A percentile compares a stretch with the other conserved stretches of the same genome.
These are phyloP conservation scores for Thermophis baileyi DNA, from an alignment of 2,113 vertebrate genomes.

Conservation along the genomic window DNA sequence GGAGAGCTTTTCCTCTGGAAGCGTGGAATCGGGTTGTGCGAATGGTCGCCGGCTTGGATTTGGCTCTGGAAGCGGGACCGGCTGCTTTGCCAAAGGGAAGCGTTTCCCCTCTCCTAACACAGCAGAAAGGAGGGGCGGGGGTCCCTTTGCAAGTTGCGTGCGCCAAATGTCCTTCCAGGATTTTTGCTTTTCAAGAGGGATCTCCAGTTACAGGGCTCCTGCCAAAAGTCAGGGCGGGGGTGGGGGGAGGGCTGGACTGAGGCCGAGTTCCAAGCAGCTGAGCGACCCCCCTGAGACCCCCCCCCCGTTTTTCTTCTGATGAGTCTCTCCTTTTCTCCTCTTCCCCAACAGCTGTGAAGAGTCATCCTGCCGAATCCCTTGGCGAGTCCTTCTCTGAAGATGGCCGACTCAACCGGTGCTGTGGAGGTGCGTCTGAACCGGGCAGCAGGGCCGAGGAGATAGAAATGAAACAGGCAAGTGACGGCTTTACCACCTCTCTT, in stretches of 20 bases:
- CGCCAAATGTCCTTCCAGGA: not conserved
- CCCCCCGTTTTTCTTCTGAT: no score
- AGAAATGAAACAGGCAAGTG: not conserved
- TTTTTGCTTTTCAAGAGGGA: not conserved
- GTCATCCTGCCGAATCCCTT: not conserved
- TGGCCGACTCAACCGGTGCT: not conserved
- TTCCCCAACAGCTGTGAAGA: not conserved
- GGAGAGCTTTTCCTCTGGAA: not conserved
- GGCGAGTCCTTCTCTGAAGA: not conserved
- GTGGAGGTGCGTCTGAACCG: not conserved
- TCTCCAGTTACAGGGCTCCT: not conserved
- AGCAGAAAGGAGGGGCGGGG: not conserved
- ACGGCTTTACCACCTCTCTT: not conserved
- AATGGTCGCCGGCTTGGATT: not conserved
- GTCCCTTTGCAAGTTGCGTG: not conserved
- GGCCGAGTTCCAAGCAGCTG: not conserved
- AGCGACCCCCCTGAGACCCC: no score
- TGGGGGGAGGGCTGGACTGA: no score
- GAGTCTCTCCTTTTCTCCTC: not conserved
- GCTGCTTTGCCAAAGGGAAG: not conserved
- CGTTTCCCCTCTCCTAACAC: fast-evolving
- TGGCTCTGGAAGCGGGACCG: fast-evolving
- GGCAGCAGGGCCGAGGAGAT: not conserved
- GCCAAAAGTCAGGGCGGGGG: not conserved
- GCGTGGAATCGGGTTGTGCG: not conserved